These are phyloP conservation scores for Rhopalosiphum nymphaeae DNA, from an alignment of 2,888 invertebrate genomes.

Conservation along the genomic window DNA sequence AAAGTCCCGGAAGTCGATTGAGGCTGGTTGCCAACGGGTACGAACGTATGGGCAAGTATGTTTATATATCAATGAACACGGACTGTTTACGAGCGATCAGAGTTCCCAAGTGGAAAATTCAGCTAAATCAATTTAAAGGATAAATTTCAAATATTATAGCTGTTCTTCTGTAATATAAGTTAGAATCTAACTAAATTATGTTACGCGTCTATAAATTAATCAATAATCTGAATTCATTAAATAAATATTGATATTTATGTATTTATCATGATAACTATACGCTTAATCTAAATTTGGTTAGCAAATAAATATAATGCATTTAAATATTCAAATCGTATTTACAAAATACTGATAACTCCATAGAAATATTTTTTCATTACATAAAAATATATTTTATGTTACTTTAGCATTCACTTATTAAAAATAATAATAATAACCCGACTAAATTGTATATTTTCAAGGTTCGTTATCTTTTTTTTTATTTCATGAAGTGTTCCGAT, in stretches of 20 bases:
- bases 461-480: slow-evolving; percentile 21
- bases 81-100: slow-evolving; percentile 39
- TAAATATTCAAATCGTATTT: background rate
- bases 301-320: background rate
- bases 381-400: background rate
- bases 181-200: background rate
- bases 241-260: background rate
- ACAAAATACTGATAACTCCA: background rate
- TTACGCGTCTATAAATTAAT: background rate
- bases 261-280: background rate
- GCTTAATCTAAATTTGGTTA: background rate
- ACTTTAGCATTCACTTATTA: background rate
- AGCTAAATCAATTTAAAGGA: slow-evolving; percentile 47
- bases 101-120: slow-evolving; percentile 58
- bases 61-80: slow-evolving; percentile 51
- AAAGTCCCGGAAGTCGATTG: slow-evolving; percentile 50
- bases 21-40: slow-evolving; percentile 28
- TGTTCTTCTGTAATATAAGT: background rate
- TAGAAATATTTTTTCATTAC: background rate
- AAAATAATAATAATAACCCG: background rate
- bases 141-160: slow-evolving; percentile 41
- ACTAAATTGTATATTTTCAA: slow-evolving; percentile 26
- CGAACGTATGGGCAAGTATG: background rate
- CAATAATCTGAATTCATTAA: background rate
- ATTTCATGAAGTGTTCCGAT: slow-evolving; percentile 7